phyloP scores from a whole-genome alignment of 2,888 invertebrate genomes.

The Gymnoscelis rufifasciata region DNA sequence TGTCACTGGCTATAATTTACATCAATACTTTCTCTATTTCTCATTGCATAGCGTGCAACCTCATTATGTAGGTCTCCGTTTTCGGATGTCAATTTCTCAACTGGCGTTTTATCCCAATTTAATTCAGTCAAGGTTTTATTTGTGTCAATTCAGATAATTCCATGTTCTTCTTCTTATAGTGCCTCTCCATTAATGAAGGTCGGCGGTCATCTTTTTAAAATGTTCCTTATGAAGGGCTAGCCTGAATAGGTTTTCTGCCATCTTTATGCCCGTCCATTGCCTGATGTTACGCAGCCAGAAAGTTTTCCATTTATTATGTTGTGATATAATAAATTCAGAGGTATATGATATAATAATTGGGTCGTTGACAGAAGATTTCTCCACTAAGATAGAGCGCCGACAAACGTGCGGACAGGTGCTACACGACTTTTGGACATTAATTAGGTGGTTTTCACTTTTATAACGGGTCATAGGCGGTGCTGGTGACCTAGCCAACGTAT shows the following conservation, averaged over 20 bases:
- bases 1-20: conserved; percentile 15
- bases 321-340: conserved; percentile 44
- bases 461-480: conserved; percentile 3
- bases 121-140: not conserved
- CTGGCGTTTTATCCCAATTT: conserved; percentile 9
- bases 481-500: not conserved
- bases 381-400: conserved; percentile 34
- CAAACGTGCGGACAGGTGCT: conserved; percentile 40
- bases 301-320: not conserved
- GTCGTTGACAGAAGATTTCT: conserved; percentile 42
- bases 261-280: too few relatives aligned
- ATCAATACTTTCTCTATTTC: conserved; percentile 20
- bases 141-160: too few relatives aligned
- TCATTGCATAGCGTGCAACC: conserved; percentile 1
- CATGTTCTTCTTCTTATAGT: too few relatives aligned
- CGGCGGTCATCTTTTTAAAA: too few relatives aligned
- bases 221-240: too few relatives aligned
- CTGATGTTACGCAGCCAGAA: too few relatives aligned
- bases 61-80: conserved; percentile 6
- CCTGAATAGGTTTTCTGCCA: too few relatives aligned
- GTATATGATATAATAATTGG: conserved; percentile 43
- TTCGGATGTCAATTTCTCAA: conserved; percentile 8
- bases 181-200: too few relatives aligned
- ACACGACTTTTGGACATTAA: conserved; percentile 42
- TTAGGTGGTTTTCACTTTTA: conserved; percentile 54